Base-by-base conservation (phyloP, 2,888 invertebrate genomes). In the Hydraecia micacea region DNA sequence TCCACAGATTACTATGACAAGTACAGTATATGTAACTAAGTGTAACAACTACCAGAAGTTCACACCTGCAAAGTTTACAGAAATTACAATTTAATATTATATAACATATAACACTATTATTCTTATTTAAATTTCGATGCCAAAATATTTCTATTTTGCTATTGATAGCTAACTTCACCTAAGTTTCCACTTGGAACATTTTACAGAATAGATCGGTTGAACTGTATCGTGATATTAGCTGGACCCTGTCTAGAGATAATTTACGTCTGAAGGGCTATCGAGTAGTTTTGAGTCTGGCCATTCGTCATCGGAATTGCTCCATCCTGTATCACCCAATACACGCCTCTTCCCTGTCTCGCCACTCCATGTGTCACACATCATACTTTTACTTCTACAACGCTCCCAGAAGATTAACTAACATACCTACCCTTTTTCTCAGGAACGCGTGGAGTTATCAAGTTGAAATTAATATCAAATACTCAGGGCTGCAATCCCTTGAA, bases 321-420 rank as follows among this genome's bases (percentile, higher is more conserved):
- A n/a, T 18, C 9, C 2, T 21, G 21, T 32, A 4, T 55, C 6
- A 55, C 1, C 6, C 1, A 28, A 3, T 28, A 49, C 36, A 66
- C 77, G 65, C 77, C 77, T 65, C 15, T 77, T 77, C 32, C 25
- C 18, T 77, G 77, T 77, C 25, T 28, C 25, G 55, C 25, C 18
- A 28, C 11, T 73, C 13, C 8, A 58, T 39, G 2, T 28, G 39
- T 28, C 55, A 63, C 4, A 36, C 21, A 11, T 21, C 11, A 63
- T 36, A 36, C 21, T 21, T 63, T 36, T 21, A 63, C 63, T 21
- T 62, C 32, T 21, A 32, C 32, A 9, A 36, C 21, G 11, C 36
- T 63, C 21, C 21, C 32, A 63, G 32, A 63, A 5, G 21, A 36
- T 21, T 63, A 32, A 63, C 32, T 62, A 32, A 4, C 21, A 46